Evolutionary conservation across 2,888 invertebrate genomes (phyloP), one percentile per base, ranked within the genome.

Genomic region (Sesia bembeciformis): DNA sequence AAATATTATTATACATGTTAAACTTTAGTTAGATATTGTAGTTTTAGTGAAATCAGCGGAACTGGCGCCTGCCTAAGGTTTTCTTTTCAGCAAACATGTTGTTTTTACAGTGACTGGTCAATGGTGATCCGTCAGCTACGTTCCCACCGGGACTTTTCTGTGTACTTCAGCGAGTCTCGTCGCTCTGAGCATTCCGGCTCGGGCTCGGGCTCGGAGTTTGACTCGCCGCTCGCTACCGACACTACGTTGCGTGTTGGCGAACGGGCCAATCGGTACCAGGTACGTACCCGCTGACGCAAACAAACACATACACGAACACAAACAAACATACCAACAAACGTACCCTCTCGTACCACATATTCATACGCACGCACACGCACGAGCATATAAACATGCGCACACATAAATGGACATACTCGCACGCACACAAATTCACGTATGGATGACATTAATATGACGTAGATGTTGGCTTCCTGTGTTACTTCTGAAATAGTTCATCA

Each of bases 121-220:
- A 92, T 94, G 65, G 95, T 97, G 56, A 93, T 96, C 62, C 94
- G 95, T 58, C 95, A 95, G 81, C 91, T 99, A 64, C 94, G 95
- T 62, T 92, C 94, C 54, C 98, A 98, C 83, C 95, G 96, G n/a
- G 96, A 98, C 79, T 98, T 97, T 88, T 94, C 95, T 56, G 94
- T 95, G 70, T 97, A 96, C 90, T 99, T 98, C 90, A 95, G 96
- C 68, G 95, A 96, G 72, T 70, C 93, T 91, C 52, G 96, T 94
- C 52, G 96, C 94, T 95, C 93, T 93, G 60, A 94, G 94, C 78
- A 62, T 39, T 93, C 93, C 62, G 92, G 92, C 76, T 93, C 76
- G 53, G 70, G 68, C 57, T 81, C 81, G 81, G 77, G 93, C 90
- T 78, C 88, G 4, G 87, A 85, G 2, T 67, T 74, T 38, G 85